Base-by-base conservation (phyloP, 2,888 invertebrate genomes). In the Tenthredo scrophulariae region DNA sequence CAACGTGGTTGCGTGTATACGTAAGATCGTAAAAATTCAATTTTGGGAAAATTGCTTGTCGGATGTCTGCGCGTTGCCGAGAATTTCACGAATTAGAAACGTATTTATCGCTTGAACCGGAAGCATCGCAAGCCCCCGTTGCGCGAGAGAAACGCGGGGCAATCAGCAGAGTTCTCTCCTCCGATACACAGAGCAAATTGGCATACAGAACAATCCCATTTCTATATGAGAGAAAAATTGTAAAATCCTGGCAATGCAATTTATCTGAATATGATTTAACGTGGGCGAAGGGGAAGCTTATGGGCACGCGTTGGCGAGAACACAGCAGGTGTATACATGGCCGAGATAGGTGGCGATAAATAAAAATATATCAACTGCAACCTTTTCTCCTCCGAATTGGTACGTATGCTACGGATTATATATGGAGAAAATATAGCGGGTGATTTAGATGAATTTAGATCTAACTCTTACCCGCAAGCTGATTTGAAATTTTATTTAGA, bases 361-460 rank as follows among this genome's bases (percentile, higher is more conserved):
- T 92, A 91, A 91, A 91, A 91, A 89, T 89, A 90, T 89, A 91
- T 91, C 89, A 90, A 91, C 89, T 91, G 90, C 90, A 90, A 90
- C 89, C 89, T 91, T 91, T 91, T 89, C 88, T 89, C 87, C 88
- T 89, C 86, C 88, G 88, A 91, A 91, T 91, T 90, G 91, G 91
- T 90, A 90, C 89, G 86, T 86, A 87, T 86, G 88, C 88, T 87
- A 85, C 86, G 86, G 82, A 67, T 50, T 33, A 29, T 77, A 46
- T 54, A 37, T 54, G 62, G 62, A 43, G 26, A 4, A 83, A 67
- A 67, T 83, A 1, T 83, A 83, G 58, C 83, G 46, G 83, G 83
- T 70, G 83, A 33, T 70, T 40, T 70, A 18, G 62, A 67, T 29
- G n/a, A 46, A 65, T 67, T 65, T 7, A 46, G 70, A 67, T 40